Evolutionary conservation across 1,140 invertebrate genomes (phyloP).

Genomic region (Drosophila tsacasi): DNA sequence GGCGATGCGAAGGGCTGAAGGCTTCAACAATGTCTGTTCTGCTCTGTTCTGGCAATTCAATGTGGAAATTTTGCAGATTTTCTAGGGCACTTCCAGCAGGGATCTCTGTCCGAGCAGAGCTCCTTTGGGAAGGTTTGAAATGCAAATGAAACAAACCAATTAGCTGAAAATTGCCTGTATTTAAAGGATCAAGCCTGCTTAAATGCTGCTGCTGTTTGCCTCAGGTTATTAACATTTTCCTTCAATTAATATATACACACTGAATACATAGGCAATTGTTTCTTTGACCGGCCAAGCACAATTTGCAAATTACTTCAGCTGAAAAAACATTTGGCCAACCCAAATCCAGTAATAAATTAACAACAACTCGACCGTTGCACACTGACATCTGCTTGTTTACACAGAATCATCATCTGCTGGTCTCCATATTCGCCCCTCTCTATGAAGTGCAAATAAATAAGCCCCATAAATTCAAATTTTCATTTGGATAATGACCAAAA

Average conservation of each 20-base stretch:
- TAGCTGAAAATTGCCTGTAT: slow-evolving; percentile 22
- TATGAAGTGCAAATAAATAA: slow-evolving; percentile 58
- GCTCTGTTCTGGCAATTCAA: slow-evolving; percentile 68
- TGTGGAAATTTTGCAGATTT: slow-evolving; percentile 61
- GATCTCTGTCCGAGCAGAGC: neutral
- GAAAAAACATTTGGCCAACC: slow-evolving; percentile 47
- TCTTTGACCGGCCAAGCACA: slow-evolving; percentile 14
- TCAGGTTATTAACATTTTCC: slow-evolving; percentile 38
- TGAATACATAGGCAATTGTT: neutral
- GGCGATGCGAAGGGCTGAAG: neutral
- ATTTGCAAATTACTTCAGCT: slow-evolving; percentile 74
- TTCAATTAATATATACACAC: slow-evolving; percentile 20
- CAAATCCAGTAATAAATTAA: slow-evolving; percentile 53
- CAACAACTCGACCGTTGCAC: slow-evolving; percentile 38
- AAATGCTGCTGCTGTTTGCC: slow-evolving; percentile 5
- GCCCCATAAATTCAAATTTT: slow-evolving; percentile 54
- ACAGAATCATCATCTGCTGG: slow-evolving; percentile 31
- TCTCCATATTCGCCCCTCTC: slow-evolving; percentile 12
- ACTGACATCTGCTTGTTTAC: slow-evolving; percentile 65
- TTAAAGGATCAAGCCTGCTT: slow-evolving; percentile 20
- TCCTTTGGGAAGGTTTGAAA: slow-evolving; percentile 1
- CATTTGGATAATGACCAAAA: slow-evolving; percentile 33
- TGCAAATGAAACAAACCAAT: slow-evolving; percentile 32
- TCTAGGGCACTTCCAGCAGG: neutral
- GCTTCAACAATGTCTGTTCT: slow-evolving; percentile 31